Percentiles rank a stretch among this genome's conserved stretches.
Evolutionary conservation across 2,113 vertebrate species (phyloP).

Genomic region (Haemorhous mexicanus): DNA sequence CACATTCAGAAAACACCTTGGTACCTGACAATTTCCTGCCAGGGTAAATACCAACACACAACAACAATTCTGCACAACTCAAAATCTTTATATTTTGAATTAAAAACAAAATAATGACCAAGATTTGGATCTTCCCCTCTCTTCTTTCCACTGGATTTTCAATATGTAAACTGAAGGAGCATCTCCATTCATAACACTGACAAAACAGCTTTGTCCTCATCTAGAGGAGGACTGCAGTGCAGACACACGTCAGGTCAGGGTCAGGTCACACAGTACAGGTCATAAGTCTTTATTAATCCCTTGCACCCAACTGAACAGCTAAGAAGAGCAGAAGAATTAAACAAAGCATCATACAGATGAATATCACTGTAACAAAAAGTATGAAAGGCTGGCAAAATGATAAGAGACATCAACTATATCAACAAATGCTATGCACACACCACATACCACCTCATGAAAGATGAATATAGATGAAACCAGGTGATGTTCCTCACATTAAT

Average conservation of each 20-base stretch:
- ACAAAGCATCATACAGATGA: neutral
- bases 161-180: neutral
- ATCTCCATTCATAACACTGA: neutral
- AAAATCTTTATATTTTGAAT: neutral
- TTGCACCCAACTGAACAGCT: neutral
- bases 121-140: neutral
- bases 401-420: neutral
- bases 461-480: neutral
- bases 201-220: neutral
- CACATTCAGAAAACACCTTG: neutral
- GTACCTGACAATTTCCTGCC: neutral
- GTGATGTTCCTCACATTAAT: neutral
- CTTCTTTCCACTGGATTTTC: neutral
- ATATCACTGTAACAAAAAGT: neutral
- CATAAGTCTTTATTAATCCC: neutral
- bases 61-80: neutral
- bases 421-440: neutral
- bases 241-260: neutral
- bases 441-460: neutral
- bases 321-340: neutral
- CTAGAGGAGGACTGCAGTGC: neutral
- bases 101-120: neutral
- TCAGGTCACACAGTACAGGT: neutral
- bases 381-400: neutral
- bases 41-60: neutral